Evolutionary conservation across 2,113 vertebrate species (phyloP).

Genomic region (Paracanthobrama guichenoti): DNA sequence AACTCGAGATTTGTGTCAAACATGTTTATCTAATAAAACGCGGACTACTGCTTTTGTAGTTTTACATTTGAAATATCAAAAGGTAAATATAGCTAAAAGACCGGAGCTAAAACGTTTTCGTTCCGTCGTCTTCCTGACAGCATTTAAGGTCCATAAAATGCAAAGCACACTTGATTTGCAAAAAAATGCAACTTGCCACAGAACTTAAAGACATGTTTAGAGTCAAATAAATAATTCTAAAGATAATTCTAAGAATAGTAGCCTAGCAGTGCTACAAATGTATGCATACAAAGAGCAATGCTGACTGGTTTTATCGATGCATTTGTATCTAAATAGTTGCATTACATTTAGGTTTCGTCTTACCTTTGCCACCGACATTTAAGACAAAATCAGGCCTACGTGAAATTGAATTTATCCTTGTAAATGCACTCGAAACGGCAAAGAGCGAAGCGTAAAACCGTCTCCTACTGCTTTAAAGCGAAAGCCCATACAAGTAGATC

Average conservation of each 20-base stretch:
- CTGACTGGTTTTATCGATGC: not conserved
- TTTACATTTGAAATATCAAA: not conserved
- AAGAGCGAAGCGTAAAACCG: conserved; percentile 6
- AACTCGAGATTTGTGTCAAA: conserved; percentile 57
- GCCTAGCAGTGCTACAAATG: not conserved
- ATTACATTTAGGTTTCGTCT: conserved; percentile 25
- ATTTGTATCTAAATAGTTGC: conserved; percentile 16
- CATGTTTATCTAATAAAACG: conserved; percentile 49
- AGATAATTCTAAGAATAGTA: not conserved
- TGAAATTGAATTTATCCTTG: conserved; percentile 13
- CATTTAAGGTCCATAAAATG: not conserved
- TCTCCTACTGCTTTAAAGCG: conserved; percentile 64
- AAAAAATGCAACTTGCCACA: not conserved
- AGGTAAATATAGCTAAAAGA: not conserved
- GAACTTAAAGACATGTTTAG: not conserved
- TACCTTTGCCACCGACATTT: conserved; percentile 39
- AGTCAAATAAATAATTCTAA: not conserved
- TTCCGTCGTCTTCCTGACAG: not conserved
- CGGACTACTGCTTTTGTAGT: conserved; percentile 4
- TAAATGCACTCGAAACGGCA: conserved; percentile 36
- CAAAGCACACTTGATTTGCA: not conserved
- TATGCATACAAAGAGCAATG: not conserved
- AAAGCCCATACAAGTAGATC: conserved; percentile 19
- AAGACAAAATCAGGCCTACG: conserved; percentile 26
- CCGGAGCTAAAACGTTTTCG: not conserved